Evolutionary conservation across 2,888 invertebrate genomes (phyloP).

Genomic region (Baronia brevicornis): DNA sequence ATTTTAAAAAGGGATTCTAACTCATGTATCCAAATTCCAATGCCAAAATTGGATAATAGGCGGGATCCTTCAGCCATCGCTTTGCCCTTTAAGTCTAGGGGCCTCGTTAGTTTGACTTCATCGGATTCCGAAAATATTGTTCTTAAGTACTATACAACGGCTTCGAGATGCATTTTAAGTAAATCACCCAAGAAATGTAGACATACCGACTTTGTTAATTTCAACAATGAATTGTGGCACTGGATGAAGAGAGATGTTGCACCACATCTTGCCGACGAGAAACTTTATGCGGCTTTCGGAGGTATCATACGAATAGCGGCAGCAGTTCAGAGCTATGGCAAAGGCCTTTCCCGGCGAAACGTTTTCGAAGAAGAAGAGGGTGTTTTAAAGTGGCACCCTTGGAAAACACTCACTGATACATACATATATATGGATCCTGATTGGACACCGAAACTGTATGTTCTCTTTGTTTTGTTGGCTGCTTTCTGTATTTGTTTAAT

Average conservation of each 20-base stretch:
- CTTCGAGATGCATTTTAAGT: constrained; percentile 49
- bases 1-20: constrained; percentile 46
- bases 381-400: constrained; percentile 43
- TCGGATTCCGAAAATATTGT: constrained; percentile 47
- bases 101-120: constrained; percentile 44
- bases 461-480: constrained; percentile 36
- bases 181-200: constrained; percentile 52
- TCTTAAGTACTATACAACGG: constrained; percentile 57
- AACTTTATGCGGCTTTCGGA: constrained; percentile 55
- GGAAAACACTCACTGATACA: constrained; percentile 37
- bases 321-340: constrained; percentile 59
- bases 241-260: constrained; percentile 65
- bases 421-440: constrained; percentile 41
- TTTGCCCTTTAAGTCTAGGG: constrained; percentile 50
- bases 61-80: constrained; percentile 43
- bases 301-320: constrained; percentile 60
- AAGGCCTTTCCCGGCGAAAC: constrained; percentile 49
- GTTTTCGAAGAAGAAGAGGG: constrained; percentile 35
- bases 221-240: constrained; percentile 61
- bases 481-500: constrained; percentile 42
- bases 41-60: constrained; percentile 47
- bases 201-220: constrained; percentile 54
- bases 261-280: constrained; percentile 53
- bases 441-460: constrained; percentile 45
- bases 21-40: constrained; percentile 53